Base-by-base conservation (phyloP, 2,888 invertebrate species). In the Synanthedon vespiformis region DNA sequence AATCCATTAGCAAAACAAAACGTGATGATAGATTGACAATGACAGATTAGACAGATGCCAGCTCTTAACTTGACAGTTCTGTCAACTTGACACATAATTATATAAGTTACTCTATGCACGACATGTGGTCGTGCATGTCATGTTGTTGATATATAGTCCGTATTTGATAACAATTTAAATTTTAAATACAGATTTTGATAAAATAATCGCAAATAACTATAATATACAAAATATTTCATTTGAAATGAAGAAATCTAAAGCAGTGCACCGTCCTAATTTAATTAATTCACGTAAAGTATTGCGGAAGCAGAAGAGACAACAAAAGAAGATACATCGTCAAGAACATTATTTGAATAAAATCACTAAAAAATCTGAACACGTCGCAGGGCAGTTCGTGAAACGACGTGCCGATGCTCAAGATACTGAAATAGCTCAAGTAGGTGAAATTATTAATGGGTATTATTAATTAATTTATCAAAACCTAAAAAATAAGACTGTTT, bases 291-390 rank as follows among this genome's bases (percentile, higher is more conserved):
- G 95, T 18, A 95, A 94, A 80, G 89, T 91, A 58, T 70, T 90
- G n/a, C 89, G 94, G 0, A 94, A 94, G 74, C 91, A 92, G 56
- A 90, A 92, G 60, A 79, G 93, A 12, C 84, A 90, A 54, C 85
- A 90, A 53, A 95, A 95, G 66, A 95, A 94, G 67, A 75, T 88
- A 40, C 77, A 67, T 55, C 72, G 81, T 2, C 72, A 77, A 55
- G 82, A 86, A 59, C 83, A 86, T 57, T 86, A 85, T 60, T 56
- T 72, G 40, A 84, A 82, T 56, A 80, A 80, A 67, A 67, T 52
- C 54, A 58, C 60, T 2, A 55, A 61, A 40, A 65, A 59, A 41
- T 56, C 63, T 34, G 61, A 61, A 50, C 67, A 65, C 56, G 58
- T 58, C 47, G 65, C 78, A n/a, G 86, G 85, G 13, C 73, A 60